Percentiles rank a stretch among this genome's conserved stretches.
Conservation (phyloP, 1,140 invertebrate genomes). For the Lordiphosa collinella region DNA sequence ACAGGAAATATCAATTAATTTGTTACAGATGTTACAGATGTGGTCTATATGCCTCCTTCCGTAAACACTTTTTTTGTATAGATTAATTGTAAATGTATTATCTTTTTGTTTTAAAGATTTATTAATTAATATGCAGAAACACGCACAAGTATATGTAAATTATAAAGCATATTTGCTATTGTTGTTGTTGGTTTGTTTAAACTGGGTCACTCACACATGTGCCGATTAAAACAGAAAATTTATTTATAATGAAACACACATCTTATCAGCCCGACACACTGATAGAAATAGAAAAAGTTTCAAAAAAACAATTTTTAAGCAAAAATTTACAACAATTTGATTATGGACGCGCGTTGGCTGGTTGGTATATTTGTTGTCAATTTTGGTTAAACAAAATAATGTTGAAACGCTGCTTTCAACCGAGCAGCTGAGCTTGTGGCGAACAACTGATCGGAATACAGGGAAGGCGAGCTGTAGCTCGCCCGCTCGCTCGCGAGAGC, state of each 20-base stretch:
- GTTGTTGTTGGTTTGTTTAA: slow-evolving; percentile 47
- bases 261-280: no score
- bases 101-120: slow-evolving; percentile 37
- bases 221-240: slow-evolving; percentile 68
- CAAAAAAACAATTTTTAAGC: slow-evolving; percentile 36
- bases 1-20: slow-evolving; percentile 4
- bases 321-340: slow-evolving; percentile 72
- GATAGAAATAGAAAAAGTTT: slow-evolving; percentile 7
- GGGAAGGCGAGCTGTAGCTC: neutral
- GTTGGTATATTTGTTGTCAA: slow-evolving; percentile 54
- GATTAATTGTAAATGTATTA: slow-evolving; percentile 57
- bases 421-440: slow-evolving; percentile 62
- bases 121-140: slow-evolving; percentile 66
- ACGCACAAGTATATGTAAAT: slow-evolving; percentile 59
- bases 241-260: slow-evolving; percentile 25
- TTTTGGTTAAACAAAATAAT: slow-evolving; percentile 33
- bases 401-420: slow-evolving; percentile 29
- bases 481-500: no score
- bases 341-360: no score
- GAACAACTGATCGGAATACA: slow-evolving; percentile 60
- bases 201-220: slow-evolving; percentile 72
- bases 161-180: slow-evolving; percentile 43
- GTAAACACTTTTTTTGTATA: slow-evolving; percentile 31
- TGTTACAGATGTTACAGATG: slow-evolving; percentile 33
- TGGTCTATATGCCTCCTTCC: slow-evolving; percentile 43